phyloP scores from a whole-genome alignment of 2,888 invertebrate genomes.

The Tinea pellionella region DNA sequence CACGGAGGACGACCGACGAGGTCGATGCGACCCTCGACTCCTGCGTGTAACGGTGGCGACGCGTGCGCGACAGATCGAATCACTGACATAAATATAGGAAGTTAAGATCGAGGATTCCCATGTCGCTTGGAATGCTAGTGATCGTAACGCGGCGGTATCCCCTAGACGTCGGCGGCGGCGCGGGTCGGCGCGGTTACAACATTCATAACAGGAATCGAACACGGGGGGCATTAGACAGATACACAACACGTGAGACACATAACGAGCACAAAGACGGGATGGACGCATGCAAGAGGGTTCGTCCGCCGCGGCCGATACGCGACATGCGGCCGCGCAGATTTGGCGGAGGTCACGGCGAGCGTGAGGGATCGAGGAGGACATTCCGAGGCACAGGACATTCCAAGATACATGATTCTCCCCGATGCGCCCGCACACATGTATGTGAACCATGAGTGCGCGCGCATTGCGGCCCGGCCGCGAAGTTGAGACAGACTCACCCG shows the following conservation, averaged over 20 bases:
- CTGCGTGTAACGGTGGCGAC: background rate
- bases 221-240: conserved; percentile 48
- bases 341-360: conserved; percentile 55
- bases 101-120: conserved; percentile 26
- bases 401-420: conserved; percentile 72
- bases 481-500: conserved; percentile 70
- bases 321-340: conserved; percentile 48
- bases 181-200: background rate
- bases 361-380: conserved; percentile 66
- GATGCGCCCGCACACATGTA: conserved; percentile 55
- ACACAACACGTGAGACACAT: conserved; percentile 39
- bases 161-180: conserved; percentile 27
- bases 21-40: conserved; percentile 1
- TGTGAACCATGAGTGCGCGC: conserved; percentile 43
- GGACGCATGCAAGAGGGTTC: conserved; percentile 54
- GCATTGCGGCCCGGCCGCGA: conserved; percentile 36
- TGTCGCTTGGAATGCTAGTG: conserved; percentile 71
- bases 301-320: conserved; percentile 34
- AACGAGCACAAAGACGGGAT: conserved; percentile 25
- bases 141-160: conserved; percentile 46
- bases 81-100: background rate
- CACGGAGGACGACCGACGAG: conserved; percentile 16
- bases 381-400: conserved; percentile 73
- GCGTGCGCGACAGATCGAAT: background rate
- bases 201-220: conserved; percentile 25